These are phyloP conservation scores for Cephonodes hylas DNA, from an alignment of 2,888 invertebrate genomes.

Conservation along the genomic window DNA sequence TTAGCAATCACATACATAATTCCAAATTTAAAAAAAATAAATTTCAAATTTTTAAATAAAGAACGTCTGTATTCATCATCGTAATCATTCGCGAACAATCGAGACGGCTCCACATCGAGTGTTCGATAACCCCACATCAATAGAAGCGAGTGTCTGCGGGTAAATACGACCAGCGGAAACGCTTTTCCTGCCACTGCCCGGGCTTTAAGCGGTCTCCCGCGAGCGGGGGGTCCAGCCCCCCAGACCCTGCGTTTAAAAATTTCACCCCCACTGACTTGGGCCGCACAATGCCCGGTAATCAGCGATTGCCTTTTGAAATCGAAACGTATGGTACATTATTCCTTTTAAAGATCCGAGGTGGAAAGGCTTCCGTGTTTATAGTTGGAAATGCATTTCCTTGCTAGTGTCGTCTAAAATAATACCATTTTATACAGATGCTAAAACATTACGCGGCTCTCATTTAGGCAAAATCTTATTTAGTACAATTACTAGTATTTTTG, in stretches of 20 bases:
- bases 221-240: slow-evolving; percentile 26
- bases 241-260: slow-evolving; percentile 70
- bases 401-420: neutral
- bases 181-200: slow-evolving; percentile 38
- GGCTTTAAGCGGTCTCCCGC: slow-evolving; percentile 31
- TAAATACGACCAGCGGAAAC: slow-evolving; percentile 50
- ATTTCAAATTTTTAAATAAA: no score
- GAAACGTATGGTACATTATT: slow-evolving; percentile 54
- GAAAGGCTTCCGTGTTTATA: slow-evolving; percentile 19
- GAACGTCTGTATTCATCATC: neutral
- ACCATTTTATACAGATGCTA: neutral
- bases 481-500: no score
- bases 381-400: neutral
- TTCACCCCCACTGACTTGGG: slow-evolving; percentile 68
- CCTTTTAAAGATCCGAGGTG: slow-evolving; percentile 15
- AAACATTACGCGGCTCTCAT: no score
- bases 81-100: neutral
- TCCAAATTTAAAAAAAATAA: no score
- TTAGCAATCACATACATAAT: no score
- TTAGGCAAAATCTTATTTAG: no score
- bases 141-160: neutral
- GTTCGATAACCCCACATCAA: slow-evolving; percentile 19
- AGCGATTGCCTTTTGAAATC: slow-evolving; percentile 79
- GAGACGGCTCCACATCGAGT: neutral
- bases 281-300: slow-evolving; percentile 73